These are phyloP conservation scores for Thinocorus orbignyianus DNA, from an alignment of 2,113 vertebrate genomes.

Conservation along the genomic window DNA sequence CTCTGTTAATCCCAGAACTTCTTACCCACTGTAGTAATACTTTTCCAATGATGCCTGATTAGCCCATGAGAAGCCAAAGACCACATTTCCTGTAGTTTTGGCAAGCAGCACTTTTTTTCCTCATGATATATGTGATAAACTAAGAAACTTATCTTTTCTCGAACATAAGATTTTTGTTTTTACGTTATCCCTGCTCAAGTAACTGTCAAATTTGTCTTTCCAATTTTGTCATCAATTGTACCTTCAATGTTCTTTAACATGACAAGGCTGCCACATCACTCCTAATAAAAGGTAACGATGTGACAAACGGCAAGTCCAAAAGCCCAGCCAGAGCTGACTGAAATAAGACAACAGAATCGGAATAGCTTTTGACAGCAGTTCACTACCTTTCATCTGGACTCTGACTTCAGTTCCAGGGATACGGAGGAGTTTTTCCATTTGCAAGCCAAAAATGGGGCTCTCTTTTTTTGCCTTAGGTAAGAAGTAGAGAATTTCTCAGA, in stretches of 20 bases:
- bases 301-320: constrained; percentile 16
- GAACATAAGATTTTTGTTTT: rapidly evolving
- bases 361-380: constrained; percentile 9
- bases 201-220: background rate
- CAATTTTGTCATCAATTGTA: background rate
- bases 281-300: background rate
- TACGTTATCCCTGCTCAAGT: background rate
- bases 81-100: background rate
- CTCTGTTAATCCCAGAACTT: background rate
- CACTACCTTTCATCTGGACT: background rate
- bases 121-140: background rate
- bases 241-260: background rate
- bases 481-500: background rate
- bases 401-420: background rate
- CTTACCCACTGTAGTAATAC: background rate
- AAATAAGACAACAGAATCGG: background rate
- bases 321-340: background rate
- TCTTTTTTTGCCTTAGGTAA: background rate
- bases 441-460: background rate
- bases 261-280: constrained; percentile 7
- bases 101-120: too few species aligned
- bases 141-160: background rate
- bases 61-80: background rate
- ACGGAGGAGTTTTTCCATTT: background rate
- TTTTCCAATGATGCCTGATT: background rate